phyloP scores from a whole-genome alignment of 2,797 vertebrate genomes.

The Mus minutoides region DNA sequence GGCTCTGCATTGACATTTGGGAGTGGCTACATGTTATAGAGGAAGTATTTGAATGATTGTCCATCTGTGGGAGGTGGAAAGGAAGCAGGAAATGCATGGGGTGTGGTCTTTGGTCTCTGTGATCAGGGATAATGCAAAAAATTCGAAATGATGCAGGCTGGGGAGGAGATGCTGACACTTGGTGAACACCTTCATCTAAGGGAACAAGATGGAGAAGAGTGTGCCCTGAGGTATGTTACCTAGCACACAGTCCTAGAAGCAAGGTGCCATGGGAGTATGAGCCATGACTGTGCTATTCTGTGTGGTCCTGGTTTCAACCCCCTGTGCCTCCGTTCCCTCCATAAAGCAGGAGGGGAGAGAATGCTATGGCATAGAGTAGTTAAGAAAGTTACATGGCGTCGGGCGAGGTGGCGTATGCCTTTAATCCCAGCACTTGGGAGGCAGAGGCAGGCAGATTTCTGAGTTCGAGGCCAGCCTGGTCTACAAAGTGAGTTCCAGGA shows the following conservation, averaged over 20 bases:
- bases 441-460: no score
- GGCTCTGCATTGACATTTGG: constrained; percentile 17
- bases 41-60: background rate
- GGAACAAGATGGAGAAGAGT: background rate
- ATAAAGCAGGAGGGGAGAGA: background rate
- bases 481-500: no score
- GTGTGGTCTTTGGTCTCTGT: background rate
- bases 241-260: background rate
- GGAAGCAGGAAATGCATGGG: constrained; percentile 10
- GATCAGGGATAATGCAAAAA: background rate
- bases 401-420: no score
- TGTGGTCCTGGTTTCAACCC: background rate
- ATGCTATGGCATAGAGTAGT: background rate
- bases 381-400: background rate
- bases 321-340: background rate
- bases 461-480: no score
- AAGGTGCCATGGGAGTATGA: background rate
- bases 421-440: no score
- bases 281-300: background rate
- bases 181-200: background rate
- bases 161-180: background rate
- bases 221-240: no score
- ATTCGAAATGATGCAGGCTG: background rate
- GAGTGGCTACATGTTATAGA: background rate
- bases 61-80: background rate